Evolutionary conservation across 2,888 invertebrate genomes (phyloP).

Genomic region (Athalia circularis): DNA sequence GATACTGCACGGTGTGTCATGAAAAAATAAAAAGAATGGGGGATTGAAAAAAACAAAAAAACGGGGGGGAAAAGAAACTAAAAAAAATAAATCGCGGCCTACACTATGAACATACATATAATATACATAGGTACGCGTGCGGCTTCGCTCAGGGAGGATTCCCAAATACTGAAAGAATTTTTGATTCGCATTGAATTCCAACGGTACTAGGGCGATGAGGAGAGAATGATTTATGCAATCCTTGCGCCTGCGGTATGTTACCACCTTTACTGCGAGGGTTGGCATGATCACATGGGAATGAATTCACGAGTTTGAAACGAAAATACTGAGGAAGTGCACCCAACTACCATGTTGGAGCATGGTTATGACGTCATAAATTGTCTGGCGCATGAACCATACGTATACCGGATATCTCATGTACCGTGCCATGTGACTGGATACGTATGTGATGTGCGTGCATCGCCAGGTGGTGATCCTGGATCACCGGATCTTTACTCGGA

Average conservation of each 20-base stretch:
- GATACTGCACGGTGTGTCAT: too few species aligned
- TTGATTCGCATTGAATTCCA: constrained; percentile 15
- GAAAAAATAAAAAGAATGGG: too few species aligned
- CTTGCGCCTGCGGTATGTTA: background rate
- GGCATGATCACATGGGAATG: constrained; percentile 2
- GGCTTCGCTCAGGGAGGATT: background rate
- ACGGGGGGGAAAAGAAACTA: too few species aligned
- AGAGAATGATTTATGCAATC: constrained; percentile 23
- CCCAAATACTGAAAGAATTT: background rate
- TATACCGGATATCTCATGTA: constrained; percentile 9
- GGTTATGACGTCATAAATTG: constrained; percentile 22
- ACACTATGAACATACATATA: too few species aligned
- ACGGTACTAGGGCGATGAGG: background rate
- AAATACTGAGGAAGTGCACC: constrained; percentile 30
- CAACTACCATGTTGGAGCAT: constrained; percentile 19
- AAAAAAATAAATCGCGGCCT: too few species aligned
- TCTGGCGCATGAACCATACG: constrained; percentile 6
- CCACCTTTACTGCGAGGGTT: background rate
- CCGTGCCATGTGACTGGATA: background rate
- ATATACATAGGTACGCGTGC: background rate
- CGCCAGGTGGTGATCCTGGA: background rate
- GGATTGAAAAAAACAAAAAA: too few species aligned
- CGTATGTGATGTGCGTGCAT: too few species aligned
- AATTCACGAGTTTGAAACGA: constrained; percentile 1
- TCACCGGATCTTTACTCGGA: constrained; percentile 17